These are phyloP conservation scores for Microchrysa polita DNA, from an alignment of 2,888 invertebrate species.

Conservation along the genomic window DNA sequence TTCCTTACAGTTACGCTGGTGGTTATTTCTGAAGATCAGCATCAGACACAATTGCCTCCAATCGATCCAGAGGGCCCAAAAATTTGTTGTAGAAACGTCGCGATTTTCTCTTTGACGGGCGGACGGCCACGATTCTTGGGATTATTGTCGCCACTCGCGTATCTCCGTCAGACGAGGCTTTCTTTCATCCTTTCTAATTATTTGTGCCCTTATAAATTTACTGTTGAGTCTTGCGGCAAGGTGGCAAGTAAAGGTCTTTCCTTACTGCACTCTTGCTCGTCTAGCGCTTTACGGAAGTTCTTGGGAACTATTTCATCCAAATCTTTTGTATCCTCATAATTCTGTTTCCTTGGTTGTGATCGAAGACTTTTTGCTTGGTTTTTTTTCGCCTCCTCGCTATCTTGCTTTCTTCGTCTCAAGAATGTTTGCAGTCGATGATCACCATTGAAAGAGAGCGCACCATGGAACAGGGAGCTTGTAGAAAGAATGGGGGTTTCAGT, in stretches of 20 bases:
- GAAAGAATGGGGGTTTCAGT: too few species aligned
- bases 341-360: too few species aligned
- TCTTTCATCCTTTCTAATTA: constrained; percentile 53
- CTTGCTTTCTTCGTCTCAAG: too few species aligned
- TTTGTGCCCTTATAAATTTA: constrained; percentile 72
- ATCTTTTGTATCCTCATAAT: constrained; percentile 65
- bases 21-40: constrained; percentile 98
- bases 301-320: constrained; percentile 98
- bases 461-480: too few species aligned
- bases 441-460: too few species aligned
- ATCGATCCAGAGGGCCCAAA: constrained; percentile 84
- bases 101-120: constrained; percentile 82
- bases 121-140: constrained; percentile 86
- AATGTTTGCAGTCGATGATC: too few species aligned
- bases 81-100: constrained; percentile 94
- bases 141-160: constrained; percentile 79
- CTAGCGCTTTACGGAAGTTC: constrained; percentile 85
- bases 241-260: constrained; percentile 92
- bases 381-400: too few species aligned
- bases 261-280: constrained; percentile 89
- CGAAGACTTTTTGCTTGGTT: too few species aligned
- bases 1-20: constrained; percentile 82
- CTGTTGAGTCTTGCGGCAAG: constrained; percentile 82
- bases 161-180: constrained; percentile 64
- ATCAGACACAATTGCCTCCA: constrained; percentile 96